These are phyloP conservation scores for Lophius piscatorius DNA, from an alignment of 2,113 vertebrate species.

Conservation along the genomic window DNA sequence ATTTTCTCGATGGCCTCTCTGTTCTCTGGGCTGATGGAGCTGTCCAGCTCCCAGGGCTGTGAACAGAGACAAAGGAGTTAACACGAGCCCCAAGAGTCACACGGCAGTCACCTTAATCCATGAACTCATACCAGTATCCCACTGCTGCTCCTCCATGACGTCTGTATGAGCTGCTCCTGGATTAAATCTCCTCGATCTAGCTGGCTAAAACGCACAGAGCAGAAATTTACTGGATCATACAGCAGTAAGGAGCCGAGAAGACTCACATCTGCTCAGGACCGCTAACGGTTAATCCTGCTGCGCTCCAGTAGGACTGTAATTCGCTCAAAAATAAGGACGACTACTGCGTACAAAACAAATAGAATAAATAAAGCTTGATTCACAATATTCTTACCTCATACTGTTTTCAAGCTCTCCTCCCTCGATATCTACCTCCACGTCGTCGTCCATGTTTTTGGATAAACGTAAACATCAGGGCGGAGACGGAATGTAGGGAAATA, in stretches of 20 bases:
- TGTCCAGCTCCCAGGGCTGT: constrained; percentile 95
- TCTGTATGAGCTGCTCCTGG: constrained; percentile 88
- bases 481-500: not conserved
- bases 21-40: constrained; percentile 94
- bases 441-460: constrained; percentile 81
- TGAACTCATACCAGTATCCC: constrained; percentile 80
- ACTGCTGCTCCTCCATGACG: constrained; percentile 86
- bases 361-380: rapidly evolving
- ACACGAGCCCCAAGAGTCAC: not conserved
- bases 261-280: not conserved
- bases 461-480: constrained; percentile 45
- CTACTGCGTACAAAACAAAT: not conserved
- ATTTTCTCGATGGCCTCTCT: constrained; percentile 93
- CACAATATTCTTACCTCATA: constrained; percentile 41
- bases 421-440: constrained; percentile 91
- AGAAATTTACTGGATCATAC: not conserved
- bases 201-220: constrained; percentile 70
- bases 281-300: not conserved
- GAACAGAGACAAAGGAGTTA: constrained; percentile 11
- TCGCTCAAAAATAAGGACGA: rapidly evolving
- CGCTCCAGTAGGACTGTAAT: no score
- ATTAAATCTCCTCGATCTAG: constrained; percentile 74
- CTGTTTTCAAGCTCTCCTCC: constrained; percentile 81
- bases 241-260: not conserved
- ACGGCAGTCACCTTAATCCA: not conserved